Percentiles rank a stretch among this genome's conserved stretches.
Conservation (phyloP, 2,797 vertebrate species). For the Thunnus albacares region DNA sequence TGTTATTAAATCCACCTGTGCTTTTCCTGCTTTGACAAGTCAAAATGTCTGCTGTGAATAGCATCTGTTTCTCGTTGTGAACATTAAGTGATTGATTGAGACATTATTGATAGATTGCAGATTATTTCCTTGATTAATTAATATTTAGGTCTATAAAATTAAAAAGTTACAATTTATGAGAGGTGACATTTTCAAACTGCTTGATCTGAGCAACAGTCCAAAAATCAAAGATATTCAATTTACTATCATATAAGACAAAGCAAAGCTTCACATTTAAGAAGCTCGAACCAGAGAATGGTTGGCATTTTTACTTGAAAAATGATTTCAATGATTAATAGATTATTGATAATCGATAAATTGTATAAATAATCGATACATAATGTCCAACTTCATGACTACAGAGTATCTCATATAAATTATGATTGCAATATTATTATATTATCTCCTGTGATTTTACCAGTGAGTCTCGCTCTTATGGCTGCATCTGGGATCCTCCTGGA, state of each 20-base stretch:
- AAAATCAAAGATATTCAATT: no score
- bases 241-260: no score
- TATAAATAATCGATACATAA: no score
- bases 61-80: neutral
- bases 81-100: neutral
- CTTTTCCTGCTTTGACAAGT: no score
- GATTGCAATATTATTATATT: no score
- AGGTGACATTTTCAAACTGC: neutral
- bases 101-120: neutral
- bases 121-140: neutral
- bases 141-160: neutral
- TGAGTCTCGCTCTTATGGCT: slow-evolving; percentile 71
- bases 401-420: neutral
- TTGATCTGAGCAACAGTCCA: neutral
- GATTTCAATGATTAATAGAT: no score
- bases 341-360: no score
- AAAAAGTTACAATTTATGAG: neutral
- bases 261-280: no score
- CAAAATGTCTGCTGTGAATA: no score
- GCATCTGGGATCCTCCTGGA: slow-evolving; percentile 76
- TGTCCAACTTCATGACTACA: neutral
- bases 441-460: slow-evolving; percentile 73
- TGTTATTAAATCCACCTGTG: no score
- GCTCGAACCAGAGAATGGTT: no score
- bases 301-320: no score